Evolutionary conservation across 2,797 vertebrate species (phyloP).

Genomic region (Notamacropus eugenii): DNA sequence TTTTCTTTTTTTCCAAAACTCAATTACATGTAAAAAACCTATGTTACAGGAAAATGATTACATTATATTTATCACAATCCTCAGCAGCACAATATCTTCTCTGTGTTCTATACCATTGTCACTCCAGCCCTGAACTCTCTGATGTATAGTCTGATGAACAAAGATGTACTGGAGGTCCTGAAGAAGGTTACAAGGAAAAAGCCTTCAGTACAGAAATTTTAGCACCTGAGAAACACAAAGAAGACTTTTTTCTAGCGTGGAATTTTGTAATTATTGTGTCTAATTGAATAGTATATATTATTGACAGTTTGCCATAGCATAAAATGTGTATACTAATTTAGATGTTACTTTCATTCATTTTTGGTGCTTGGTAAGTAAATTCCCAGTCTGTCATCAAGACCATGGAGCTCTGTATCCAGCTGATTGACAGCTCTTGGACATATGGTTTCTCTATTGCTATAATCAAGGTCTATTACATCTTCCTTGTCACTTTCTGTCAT

Average conservation of each 20-base stretch:
- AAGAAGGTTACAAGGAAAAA: constrained; percentile 43
- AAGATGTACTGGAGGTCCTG: constrained; percentile 57
- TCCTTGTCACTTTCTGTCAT: constrained; percentile 68
- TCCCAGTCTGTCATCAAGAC: constrained; percentile 69
- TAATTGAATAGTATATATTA: neutral
- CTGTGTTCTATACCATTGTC: constrained; percentile 20
- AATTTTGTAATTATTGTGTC: neutral
- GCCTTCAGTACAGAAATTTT: neutral
- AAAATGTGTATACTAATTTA: neutral
- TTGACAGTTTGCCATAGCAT: neutral
- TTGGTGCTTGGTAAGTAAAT: neutral
- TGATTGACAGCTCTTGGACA: constrained; percentile 62
- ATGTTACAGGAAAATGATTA: neutral
- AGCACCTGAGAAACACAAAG: neutral
- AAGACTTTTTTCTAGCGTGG: neutral
- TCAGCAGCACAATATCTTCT: constrained; percentile 51
- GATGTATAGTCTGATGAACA: constrained; percentile 72
- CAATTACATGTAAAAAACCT: neutral
- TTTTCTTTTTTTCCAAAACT: neutral
- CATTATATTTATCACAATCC: constrained; percentile 36
- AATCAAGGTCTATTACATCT: constrained; percentile 75
- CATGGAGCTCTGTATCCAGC: constrained; percentile 54
- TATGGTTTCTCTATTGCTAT: neutral
- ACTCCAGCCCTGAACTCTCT: constrained; percentile 69
- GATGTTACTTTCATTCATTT: neutral